These are phyloP conservation scores for Apeltes quadracus DNA, from an alignment of 2,113 vertebrate species.

Conservation along the genomic window DNA sequence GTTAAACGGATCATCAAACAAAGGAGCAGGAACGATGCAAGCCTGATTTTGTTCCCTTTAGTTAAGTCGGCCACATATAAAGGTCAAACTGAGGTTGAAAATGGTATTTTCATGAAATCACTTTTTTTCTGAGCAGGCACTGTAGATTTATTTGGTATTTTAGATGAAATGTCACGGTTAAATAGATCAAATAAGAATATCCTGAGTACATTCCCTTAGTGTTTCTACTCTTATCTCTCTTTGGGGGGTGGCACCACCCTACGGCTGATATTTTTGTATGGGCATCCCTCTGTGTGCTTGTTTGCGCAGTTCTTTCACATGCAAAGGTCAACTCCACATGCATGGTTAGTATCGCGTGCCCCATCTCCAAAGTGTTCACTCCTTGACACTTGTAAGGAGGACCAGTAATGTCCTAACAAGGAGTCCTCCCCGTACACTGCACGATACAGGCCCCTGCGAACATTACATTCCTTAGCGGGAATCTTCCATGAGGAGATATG, in stretches of 20 bases:
- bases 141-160: background rate
- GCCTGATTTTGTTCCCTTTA: constrained; percentile 1
- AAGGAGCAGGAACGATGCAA: constrained; percentile 25
- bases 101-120: constrained; percentile 10
- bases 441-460: constrained; percentile 14
- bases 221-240: constrained; percentile 2
- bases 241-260: background rate
- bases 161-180: background rate
- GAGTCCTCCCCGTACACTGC: constrained; percentile 8
- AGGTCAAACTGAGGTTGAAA: constrained; percentile 37
- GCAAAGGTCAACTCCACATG: constrained; percentile 38
- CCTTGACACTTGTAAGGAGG: constrained; percentile 29
- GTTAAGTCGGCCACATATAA: background rate
- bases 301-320: constrained; percentile 40
- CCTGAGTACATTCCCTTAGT: background rate
- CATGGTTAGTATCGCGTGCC: background rate
- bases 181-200: background rate
- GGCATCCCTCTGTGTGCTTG: constrained; percentile 19
- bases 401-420: constrained; percentile 4
- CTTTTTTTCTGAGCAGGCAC: background rate
- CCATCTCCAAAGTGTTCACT: constrained; percentile 7
- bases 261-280: constrained; percentile 3
- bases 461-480: constrained; percentile 42
- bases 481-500: constrained; percentile 20
- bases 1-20: constrained; percentile 21